A percentile compares a stretch with the other conserved stretches of the same genome.
phyloP scores from a whole-genome alignment of 2,113 vertebrate species.

The Nyctereutes procyonoides region DNA sequence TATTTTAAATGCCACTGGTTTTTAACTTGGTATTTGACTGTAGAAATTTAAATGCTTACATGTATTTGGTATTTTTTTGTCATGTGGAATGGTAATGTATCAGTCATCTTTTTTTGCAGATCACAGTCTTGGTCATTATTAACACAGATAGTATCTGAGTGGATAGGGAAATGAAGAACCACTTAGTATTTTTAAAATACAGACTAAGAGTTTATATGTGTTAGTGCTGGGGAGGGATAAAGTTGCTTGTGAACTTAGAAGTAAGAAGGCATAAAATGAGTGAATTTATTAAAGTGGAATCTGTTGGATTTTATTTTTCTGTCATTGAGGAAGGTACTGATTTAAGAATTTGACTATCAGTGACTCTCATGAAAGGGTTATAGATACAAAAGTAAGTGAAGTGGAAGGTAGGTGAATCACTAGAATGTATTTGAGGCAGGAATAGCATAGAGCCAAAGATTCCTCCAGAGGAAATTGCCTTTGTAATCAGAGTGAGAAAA shows the following conservation, averaged over 20 bases:
- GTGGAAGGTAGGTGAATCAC: neutral
- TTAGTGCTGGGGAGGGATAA: neutral
- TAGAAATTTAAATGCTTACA: neutral
- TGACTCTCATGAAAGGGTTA: neutral
- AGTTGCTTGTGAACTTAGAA: neutral
- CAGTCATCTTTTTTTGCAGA: neutral
- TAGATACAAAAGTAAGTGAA: neutral
- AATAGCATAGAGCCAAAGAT: neutral
- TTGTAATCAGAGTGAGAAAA: neutral
- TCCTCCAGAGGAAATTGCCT: neutral
- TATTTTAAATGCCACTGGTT: slow-evolving; percentile 16
- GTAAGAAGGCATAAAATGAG: neutral
- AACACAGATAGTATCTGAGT: neutral
- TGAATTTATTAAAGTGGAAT: neutral
- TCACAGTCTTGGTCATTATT: neutral
- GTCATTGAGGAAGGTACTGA: neutral
- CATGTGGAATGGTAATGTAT: neutral
- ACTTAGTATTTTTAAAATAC: neutral
- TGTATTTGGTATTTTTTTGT: neutral
- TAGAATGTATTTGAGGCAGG: neutral
- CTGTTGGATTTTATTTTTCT: neutral
- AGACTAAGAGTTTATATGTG: neutral
- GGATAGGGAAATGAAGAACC: neutral
- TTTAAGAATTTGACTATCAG: neutral
- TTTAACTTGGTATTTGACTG: neutral